Base-by-base conservation (phyloP, 2,113 vertebrate genomes). In the Alligator mississippiensis region DNA sequence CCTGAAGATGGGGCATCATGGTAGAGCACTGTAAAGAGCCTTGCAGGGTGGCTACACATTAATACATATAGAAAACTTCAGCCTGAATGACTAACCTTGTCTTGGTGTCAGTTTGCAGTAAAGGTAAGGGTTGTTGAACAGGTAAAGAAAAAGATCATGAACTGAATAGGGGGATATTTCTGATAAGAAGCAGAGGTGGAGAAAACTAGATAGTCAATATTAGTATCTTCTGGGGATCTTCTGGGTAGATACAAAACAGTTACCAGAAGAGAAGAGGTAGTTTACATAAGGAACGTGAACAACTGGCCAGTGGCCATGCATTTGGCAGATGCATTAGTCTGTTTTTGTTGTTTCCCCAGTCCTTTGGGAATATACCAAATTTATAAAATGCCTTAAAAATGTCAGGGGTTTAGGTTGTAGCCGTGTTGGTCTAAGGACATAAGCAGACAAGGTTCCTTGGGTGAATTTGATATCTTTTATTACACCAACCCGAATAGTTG, bases 91-190 rank as follows among this genome's bases (percentile, higher is more conserved):
- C 83, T 94, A 93, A 94, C 93, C 92, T 90, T 92, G 82, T 88
- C 87, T 89, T 90, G 90, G 92, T 92, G 92, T 96, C 93, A 96
- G 12, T 82, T 64, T 95, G 87, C 92, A 90, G 95, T 92, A 95
- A 93, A 92, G 93, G 28, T 54, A 38, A 76, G 27, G 85, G 82
- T 96, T 97, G 90, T 95, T 90, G 96, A 95, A 94, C 74, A 93
- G 92, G 86, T 87, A 59, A 93, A 90, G 91, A 90, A 88, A 93
- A 70, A 84, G 88, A 94, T 80, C 88, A 92, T 0, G n/a, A 93
- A 87, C 82, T 94, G 80, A 64, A 85, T 80, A 92, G 84, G 88
- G 76, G 5, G 19, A 47, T 91, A 82, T 83, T 85, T 93, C 60
- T 80, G 22, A 84, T 24, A 60, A 28, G 64, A 87, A 78, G 77